These are phyloP conservation scores for Caenorhabditis sp. DNA, from an alignment of 2,888 invertebrate species.

Conservation along the genomic window DNA sequence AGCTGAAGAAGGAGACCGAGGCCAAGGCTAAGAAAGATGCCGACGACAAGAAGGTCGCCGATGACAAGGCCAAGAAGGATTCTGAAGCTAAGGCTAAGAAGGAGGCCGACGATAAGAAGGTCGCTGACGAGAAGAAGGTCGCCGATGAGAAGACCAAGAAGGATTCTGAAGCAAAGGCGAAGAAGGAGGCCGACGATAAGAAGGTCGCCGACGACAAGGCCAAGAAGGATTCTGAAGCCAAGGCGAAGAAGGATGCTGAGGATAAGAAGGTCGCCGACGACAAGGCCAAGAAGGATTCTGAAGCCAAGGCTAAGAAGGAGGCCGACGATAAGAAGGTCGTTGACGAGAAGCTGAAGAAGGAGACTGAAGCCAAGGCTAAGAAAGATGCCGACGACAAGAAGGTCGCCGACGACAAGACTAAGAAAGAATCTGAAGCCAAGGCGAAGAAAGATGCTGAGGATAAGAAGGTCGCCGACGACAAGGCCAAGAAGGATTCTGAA, in stretches of 20 bases:
- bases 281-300: conserved; percentile 17
- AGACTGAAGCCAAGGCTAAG: conserved; percentile 30
- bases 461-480: conserved; percentile 14
- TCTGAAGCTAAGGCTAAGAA: conserved; percentile 20
- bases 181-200: conserved; percentile 23
- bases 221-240: not conserved
- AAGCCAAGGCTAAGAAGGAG: conserved; percentile 29
- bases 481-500: conserved; percentile 36
- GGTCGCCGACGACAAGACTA: conserved; percentile 27
- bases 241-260: not conserved
- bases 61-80: conserved; percentile 34
- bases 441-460: too few relatives aligned
- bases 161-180: not conserved
- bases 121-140: conserved; percentile 5
- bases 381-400: conserved; percentile 40
- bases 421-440: conserved; percentile 27
- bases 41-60: conserved; percentile 21
- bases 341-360: conserved; percentile 35
- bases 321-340: conserved; percentile 48
- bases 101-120: conserved; percentile 20
- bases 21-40: conserved; percentile 25
- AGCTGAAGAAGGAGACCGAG: conserved; percentile 26
- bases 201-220: not conserved
- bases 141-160: conserved; percentile 4
- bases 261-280: not conserved